Conservation (phyloP, 2,113 vertebrate species). For the Crypturellus undulatus region DNA sequence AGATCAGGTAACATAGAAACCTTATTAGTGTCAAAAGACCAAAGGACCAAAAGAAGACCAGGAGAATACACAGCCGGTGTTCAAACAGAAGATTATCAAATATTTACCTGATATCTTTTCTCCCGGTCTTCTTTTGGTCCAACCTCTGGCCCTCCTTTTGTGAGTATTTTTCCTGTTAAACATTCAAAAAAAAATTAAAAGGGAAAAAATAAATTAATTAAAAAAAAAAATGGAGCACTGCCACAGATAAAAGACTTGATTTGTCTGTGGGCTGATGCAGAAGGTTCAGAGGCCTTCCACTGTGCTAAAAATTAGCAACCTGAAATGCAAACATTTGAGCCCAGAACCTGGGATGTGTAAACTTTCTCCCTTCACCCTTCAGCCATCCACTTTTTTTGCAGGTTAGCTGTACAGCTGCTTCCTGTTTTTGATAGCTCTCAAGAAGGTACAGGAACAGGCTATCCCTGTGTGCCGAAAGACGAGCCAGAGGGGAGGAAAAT, state of each 20-base stretch:
- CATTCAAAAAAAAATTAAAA: too few relatives aligned
- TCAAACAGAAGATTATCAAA: too few relatives aligned
- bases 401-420: neutral
- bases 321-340: neutral
- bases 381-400: neutral
- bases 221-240: too few relatives aligned
- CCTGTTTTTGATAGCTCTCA: neutral
- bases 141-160: neutral
- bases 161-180: neutral
- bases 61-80: too few relatives aligned
- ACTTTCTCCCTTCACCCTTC: neutral
- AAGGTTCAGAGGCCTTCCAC: neutral
- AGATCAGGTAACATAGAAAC: neutral
- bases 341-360: neutral
- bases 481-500: too few relatives aligned
- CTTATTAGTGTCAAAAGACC: neutral
- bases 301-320: neutral
- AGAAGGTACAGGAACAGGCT: too few relatives aligned
- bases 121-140: neutral
- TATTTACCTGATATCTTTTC: neutral
- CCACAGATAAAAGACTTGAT: neutral
- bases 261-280: neutral
- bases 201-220: too few relatives aligned
- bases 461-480: too few relatives aligned
- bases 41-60: too few relatives aligned